Conservation (phyloP, 2,888 invertebrate genomes). For the Muschampia plurimacula region DNA sequence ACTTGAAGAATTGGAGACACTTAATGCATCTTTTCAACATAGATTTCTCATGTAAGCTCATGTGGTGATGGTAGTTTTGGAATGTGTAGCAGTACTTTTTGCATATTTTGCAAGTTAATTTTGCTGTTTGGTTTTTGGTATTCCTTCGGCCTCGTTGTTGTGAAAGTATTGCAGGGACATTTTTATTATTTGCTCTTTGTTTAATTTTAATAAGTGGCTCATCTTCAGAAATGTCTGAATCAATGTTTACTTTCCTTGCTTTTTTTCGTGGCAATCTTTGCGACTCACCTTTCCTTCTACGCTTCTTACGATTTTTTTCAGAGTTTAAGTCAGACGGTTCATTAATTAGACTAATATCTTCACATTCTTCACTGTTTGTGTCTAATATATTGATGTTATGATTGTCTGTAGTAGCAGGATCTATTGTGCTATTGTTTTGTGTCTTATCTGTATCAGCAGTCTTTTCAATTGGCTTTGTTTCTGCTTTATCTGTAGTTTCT, state of each 20-base stretch:
- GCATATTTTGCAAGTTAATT: constrained; percentile 65
- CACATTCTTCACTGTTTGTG: neutral
- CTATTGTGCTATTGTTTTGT: neutral
- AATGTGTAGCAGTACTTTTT: constrained; percentile 68
- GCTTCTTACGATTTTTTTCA: neutral
- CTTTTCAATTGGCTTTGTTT: neutral
- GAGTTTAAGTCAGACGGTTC: neutral
- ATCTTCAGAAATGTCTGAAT: constrained; percentile 3
- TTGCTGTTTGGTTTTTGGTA: constrained; percentile 44
- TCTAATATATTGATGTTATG: neutral
- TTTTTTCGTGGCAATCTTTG: constrained; percentile 29
- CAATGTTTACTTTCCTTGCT: neutral
- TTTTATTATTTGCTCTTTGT: constrained; percentile 31
- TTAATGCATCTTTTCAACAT: constrained; percentile 66
- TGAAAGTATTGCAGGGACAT: neutral
- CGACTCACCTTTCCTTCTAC: neutral
- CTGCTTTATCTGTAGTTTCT: neutral
- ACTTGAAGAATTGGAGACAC: constrained; percentile 60
- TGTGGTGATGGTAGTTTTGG: constrained; percentile 73
- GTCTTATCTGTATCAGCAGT: neutral
- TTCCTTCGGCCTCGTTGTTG: neutral
- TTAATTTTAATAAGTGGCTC: constrained; percentile 46
- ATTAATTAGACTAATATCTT: neutral
- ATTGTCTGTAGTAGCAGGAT: neutral
- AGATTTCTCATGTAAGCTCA: constrained; percentile 61